Base-by-base conservation (phyloP, 2,113 vertebrate species). In the Leucosticte australis region DNA sequence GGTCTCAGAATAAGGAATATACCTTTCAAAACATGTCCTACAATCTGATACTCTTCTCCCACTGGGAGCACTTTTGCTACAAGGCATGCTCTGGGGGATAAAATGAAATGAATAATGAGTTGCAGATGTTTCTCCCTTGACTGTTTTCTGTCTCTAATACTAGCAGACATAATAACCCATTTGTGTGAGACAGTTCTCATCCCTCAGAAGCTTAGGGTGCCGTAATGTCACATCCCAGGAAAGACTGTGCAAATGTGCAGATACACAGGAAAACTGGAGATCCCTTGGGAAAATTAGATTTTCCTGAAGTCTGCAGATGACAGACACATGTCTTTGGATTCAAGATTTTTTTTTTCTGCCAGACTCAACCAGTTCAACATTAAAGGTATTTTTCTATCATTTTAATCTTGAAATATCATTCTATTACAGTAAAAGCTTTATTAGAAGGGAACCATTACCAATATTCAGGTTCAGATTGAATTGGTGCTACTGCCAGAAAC, bases 301-400 rank as follows among this genome's bases (percentile, higher is more conserved):
- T 91, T 63, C 15, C 59, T 52, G 19, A 91, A 52, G 15, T 39
- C 47, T 73, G 6, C 5, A 70, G 21, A 56, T 44, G 81, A 75
- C 3, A 87, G 21, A 39, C 33, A 49, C 1, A 1, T 0, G 0
- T 57, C 23, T 79, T 52, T 65, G 62, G 49, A 21, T 4, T 62
- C 15, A 50, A 39, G 7, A 18, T 35, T 35, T 23, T 2, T 9
- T 81, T 83, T 87, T 59, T 31, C 44, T 71, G 2, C 6, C 39
- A 59, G 11, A 68, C 13, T 71, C 44, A 68, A 27, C 13, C 31
- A 28, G 9, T n/a, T 85, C 39, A 68, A n/a, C 16, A 42, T 57
- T 60, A 90, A 70, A 49, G 3, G 5, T 24, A 76, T 63, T 80
- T 55, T 88, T 79, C 21, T 67, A 8, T 67, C 31, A 47, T 9